A percentile compares a stretch with the other conserved stretches of the same genome.
Evolutionary conservation across 2,888 invertebrate genomes (phyloP).

Genomic region (Tetragonisca angustula): DNA sequence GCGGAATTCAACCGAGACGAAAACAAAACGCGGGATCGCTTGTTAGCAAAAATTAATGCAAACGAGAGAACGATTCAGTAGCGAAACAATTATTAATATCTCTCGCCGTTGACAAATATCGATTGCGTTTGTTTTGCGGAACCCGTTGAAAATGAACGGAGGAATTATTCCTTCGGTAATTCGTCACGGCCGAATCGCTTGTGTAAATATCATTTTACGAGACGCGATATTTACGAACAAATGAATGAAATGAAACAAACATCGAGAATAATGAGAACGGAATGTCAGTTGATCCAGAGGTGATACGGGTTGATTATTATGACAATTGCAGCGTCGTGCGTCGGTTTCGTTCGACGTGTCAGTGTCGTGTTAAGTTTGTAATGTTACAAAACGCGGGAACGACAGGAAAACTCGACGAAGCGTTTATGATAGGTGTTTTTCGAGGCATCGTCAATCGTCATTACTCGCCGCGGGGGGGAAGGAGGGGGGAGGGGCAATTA

Average conservation of each 20-base stretch:
- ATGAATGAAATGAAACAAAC: not conserved
- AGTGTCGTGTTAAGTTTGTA: not conserved
- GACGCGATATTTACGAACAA: not conserved
- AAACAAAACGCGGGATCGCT: not conserved
- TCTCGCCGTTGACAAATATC: not conserved
- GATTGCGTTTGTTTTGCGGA: not conserved
- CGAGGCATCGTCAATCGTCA: conserved; percentile 3
- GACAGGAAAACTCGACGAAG: not conserved
- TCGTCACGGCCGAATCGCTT: not conserved
- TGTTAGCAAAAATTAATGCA: not conserved
- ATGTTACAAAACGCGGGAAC: not conserved
- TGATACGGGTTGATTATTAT: not conserved
- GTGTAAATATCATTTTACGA: not conserved
- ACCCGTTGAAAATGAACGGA: not conserved
- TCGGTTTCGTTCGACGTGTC: not conserved
- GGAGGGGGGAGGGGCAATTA: too few species aligned
- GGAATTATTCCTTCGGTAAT: not conserved
- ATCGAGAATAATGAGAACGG: not conserved
- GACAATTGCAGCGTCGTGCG: too few species aligned
- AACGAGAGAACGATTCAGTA: not conserved
- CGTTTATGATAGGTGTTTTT: not conserved
- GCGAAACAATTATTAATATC: not conserved
- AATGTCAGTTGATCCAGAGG: not conserved
- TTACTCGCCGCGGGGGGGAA: too few species aligned
- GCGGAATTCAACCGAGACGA: too few species aligned